Evolutionary conservation across 2,113 vertebrate genomes (phyloP), one percentile per base, ranked within the genome.

Genomic region (Tachycineta bicolor): DNA sequence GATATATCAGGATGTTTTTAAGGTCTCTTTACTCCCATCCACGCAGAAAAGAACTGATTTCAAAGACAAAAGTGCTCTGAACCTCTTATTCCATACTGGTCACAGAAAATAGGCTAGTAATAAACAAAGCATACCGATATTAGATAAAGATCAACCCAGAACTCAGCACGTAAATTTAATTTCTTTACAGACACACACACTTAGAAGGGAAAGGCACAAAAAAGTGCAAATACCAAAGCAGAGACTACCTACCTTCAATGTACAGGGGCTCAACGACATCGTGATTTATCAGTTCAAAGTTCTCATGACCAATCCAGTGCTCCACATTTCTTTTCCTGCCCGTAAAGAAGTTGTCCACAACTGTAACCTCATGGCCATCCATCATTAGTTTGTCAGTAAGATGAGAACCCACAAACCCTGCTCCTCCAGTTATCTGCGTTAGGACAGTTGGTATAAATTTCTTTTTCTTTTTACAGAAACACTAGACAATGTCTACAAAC

Each of bases 261-360:
- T 99, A 99, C 68, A 99, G 99, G 12, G 99, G 99, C 94, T 99
- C 99, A 87, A 99, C 99, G 67, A 99, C 99, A 70, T 99, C 99
- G 0, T 99, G 99, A 98, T 99, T 99, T 96, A 99, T 99, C 78
- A 99, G 98, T 96, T 99, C 99, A 14, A 99, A 99, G 98, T 99
- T 99, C 97, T 99, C 99, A 26, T 99, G 99, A 94, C 99, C 99
- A 18, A 99, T 99, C 99, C 99, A 99, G 97, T 99, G 99, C 93
- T 99, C 99, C 94, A 99, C 99, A 20, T 99, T 99, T 95, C 99
- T 98, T 97, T 99, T 99, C 89, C 99, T 98, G 90, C 99, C 99
- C 5, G 99, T 99, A 98, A 99, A 99, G 98, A 99, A 99, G 98
- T 99, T 99, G 98, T 99, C 99, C 93, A 99, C 99, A 97, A 99